A percentile compares a stretch with the other conserved stretches of the same genome.
These are phyloP conservation scores for Oryzias sinensis DNA, from an alignment of 2,797 vertebrate genomes.

Conservation along the genomic window DNA sequence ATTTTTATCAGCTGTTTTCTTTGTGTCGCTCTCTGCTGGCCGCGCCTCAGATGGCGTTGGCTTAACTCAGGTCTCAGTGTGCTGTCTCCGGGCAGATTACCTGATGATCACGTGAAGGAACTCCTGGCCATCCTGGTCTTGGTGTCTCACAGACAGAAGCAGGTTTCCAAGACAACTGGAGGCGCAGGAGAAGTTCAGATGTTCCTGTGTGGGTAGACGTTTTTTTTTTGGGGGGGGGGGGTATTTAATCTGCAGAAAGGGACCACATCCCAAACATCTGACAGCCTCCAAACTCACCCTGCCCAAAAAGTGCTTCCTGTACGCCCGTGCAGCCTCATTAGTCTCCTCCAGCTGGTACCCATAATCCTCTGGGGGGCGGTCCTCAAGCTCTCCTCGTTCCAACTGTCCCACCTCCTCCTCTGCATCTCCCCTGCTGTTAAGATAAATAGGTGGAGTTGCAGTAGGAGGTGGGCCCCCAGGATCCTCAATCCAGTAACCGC, in stretches of 20 bases:
- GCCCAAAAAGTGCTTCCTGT: constrained; percentile 90
- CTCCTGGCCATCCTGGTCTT: constrained; percentile 86
- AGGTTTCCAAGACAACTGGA: constrained; percentile 84
- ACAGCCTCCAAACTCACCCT: constrained; percentile 76
- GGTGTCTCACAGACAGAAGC: constrained; percentile 89
- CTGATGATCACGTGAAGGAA: constrained; percentile 86
- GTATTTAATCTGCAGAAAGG: too few relatives aligned
- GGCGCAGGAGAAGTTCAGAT: constrained; percentile 90
- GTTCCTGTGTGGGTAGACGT: constrained; percentile 76
- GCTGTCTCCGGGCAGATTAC: constrained; percentile 44
- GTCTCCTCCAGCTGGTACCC: constrained; percentile 76
- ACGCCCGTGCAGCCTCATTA: constrained; percentile 82
- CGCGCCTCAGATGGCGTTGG: not conserved
- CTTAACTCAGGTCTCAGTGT: not conserved
- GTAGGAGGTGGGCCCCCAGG: constrained; percentile 49
- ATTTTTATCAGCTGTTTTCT: too few relatives aligned
- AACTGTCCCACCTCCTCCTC: constrained; percentile 15
- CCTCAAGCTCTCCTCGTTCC: constrained; percentile 17
- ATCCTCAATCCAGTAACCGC: constrained; percentile 95
- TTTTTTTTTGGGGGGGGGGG: too few relatives aligned
- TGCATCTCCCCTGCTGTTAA: constrained; percentile 28
- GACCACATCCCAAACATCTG: too few relatives aligned
- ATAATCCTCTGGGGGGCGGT: constrained; percentile 36
- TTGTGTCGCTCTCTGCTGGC: too few relatives aligned
- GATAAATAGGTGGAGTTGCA: constrained; percentile 38